These are phyloP conservation scores for Zaprionus tsacasi DNA, from an alignment of 1,140 invertebrate genomes.

Conservation along the genomic window DNA sequence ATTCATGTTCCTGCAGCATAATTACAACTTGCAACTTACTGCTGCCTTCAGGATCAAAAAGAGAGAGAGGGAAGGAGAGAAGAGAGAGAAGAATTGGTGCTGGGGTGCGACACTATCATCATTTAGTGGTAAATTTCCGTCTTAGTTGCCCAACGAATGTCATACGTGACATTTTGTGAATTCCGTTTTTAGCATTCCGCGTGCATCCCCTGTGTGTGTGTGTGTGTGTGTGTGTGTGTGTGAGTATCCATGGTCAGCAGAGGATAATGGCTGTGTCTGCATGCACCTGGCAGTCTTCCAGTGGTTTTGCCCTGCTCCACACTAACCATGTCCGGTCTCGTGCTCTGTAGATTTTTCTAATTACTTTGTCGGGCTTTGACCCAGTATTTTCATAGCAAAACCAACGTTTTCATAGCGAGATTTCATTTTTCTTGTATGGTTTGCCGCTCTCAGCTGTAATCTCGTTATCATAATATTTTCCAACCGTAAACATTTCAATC, in stretches of 20 bases:
- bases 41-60: constrained; percentile 37
- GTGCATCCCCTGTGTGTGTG: constrained; percentile 1
- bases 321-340: neutral
- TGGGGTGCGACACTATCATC: constrained; percentile 14
- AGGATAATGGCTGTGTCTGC: constrained; percentile 10
- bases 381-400: constrained; percentile 9
- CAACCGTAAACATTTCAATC: constrained; percentile 8
- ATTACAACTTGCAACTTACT: constrained; percentile 43
- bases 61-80: neutral
- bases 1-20: constrained; percentile 26
- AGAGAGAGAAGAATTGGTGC: neutral
- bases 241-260: neutral
- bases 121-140: constrained; percentile 75
- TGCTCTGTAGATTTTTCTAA: constrained; percentile 48
- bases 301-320: constrained; percentile 19
- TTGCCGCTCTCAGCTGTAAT: neutral
- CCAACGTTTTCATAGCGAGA: constrained; percentile 11
- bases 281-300: constrained; percentile 19
- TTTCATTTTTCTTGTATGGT: neutral
- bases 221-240: neutral
- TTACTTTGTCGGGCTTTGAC: constrained; percentile 36
- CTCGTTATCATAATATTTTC: constrained; percentile 16
- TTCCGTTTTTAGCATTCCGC: constrained; percentile 71
- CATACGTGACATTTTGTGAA: constrained; percentile 79
- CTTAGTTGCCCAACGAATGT: constrained; percentile 71